Evolutionary conservation across 2,888 invertebrate genomes (phyloP), one percentile per base, ranked within the genome.

Genomic region (Idaea dimidiata): DNA sequence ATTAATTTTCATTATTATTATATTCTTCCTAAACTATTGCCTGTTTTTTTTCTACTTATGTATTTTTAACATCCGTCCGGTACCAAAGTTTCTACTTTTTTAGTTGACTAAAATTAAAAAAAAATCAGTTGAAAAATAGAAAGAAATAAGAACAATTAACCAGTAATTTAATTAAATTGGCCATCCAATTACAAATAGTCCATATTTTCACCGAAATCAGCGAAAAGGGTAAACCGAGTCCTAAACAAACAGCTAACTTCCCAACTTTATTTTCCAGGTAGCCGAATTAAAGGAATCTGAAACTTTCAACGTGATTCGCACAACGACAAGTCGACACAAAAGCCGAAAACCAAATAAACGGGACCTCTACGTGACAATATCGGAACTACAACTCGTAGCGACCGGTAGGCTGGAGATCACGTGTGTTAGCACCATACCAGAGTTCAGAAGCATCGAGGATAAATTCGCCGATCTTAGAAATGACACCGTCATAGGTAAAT

Each of bases 391-490:
- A 80, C 93, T 95, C 60, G 94, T 95, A 18, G 94, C 94, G 55
- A 95, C 95, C 65, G 96, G 96, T 5, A 92, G 94, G 64, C 91
- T 96, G 67, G 94, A 95, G 80, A 94, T 97, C 74, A 95, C 95
- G 64, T 97, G 97, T 80, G 93, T 96, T 82, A 94, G 96, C 77
- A 97, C 97, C 60, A 97, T 97, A 75, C 97, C 97, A 0, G 95
- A 95, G 72, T 95, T 95, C 76, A 93, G 96, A 64, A 95, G 93
- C 68, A 94, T 94, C 70, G 94, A 95, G 64, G 95, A 95, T 77
- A 94, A 94, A 78, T 96, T 95, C 78, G 96, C 96, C 57, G 96
- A 96, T 81, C 92, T 94, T 69, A 94, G 95, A 81, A 95, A 94
- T 71, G 94, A 94, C 75, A 95, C 95, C 57, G 95, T 95, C 66